phyloP scores from a whole-genome alignment of 2,797 vertebrate species.

The Lophius americanus region DNA sequence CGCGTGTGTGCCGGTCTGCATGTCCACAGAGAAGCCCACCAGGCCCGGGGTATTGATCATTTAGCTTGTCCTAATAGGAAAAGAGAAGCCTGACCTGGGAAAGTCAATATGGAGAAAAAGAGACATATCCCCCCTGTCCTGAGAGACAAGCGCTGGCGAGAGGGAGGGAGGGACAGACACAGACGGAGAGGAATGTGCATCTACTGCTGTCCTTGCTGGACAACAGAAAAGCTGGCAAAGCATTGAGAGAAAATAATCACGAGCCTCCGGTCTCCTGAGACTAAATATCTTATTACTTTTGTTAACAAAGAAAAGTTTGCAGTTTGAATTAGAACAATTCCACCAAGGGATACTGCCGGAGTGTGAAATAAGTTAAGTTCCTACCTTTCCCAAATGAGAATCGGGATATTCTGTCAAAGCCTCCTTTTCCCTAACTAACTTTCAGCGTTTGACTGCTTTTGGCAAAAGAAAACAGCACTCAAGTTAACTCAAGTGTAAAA shows the following conservation, averaged over 20 bases:
- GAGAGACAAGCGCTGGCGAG: constrained; percentile 48
- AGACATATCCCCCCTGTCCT: constrained; percentile 73
- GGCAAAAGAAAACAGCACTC: constrained; percentile 71
- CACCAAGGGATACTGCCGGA: constrained; percentile 54
- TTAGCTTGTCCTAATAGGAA: constrained; percentile 83
- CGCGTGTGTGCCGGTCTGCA: constrained; percentile 63
- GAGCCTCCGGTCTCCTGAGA: constrained; percentile 46
- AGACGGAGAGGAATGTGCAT: constrained; percentile 23
- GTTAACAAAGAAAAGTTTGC: constrained; percentile 64
- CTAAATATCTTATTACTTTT: constrained; percentile 53
- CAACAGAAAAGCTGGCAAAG: constrained; percentile 45
- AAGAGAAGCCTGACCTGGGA: constrained; percentile 78
- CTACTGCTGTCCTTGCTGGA: constrained; percentile 41
- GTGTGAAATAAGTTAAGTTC: constrained; percentile 59
- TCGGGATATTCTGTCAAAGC: constrained; percentile 69
- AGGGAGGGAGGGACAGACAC: constrained; percentile 2
- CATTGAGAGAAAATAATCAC: constrained; percentile 48
- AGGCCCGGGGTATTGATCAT: constrained; percentile 81
- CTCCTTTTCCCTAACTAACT: constrained; percentile 65
- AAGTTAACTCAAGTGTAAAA: constrained; percentile 71
- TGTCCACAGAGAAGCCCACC: constrained; percentile 76
- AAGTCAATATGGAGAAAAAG: constrained; percentile 82
- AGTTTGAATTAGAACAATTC: constrained; percentile 58
- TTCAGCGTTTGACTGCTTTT: constrained; percentile 70
- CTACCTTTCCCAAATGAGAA: constrained; percentile 73